phyloP scores from a whole-genome alignment of 2,888 invertebrate genomes.

The Himalopsyche kuldschensis region DNA sequence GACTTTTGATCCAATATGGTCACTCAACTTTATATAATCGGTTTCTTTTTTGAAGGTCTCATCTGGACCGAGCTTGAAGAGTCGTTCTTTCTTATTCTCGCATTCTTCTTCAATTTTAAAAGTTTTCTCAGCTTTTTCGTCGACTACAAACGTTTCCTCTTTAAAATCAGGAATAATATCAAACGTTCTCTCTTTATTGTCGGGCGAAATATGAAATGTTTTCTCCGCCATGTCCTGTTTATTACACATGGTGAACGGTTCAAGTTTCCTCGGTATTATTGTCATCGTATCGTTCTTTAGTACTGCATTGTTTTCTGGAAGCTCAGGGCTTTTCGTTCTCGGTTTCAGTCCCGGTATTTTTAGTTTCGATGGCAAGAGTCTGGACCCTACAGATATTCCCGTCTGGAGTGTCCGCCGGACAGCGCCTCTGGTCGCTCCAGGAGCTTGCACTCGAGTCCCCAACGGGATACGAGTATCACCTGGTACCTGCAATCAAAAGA shows the following conservation, averaged over 20 bases:
- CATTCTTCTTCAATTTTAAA: conserved; percentile 12
- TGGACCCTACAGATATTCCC: conserved; percentile 19
- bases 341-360: conserved; percentile 25
- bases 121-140: conserved; percentile 21
- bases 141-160: conserved; percentile 22
- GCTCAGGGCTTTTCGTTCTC: background rate
- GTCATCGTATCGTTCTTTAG: background rate
- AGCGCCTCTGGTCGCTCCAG: conserved; percentile 20
- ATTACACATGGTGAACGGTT: background rate
- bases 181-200: conserved; percentile 19
- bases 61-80: background rate
- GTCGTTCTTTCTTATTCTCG: conserved; percentile 5
- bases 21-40: background rate
- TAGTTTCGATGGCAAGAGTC: conserved; percentile 24
- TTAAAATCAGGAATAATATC: conserved; percentile 12
- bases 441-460: conserved; percentile 22
- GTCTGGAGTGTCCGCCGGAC: conserved; percentile 29
- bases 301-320: background rate
- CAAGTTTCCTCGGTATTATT: background rate
- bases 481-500: conserved; percentile 28
- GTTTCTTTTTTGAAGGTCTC: background rate
- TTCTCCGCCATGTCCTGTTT: background rate
- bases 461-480: conserved; percentile 35
- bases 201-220: background rate
- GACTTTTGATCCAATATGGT: conserved; percentile 23